A percentile compares a stretch with the other conserved stretches of the same genome.
phyloP scores from a whole-genome alignment of 1,140 invertebrate species.

The Conopomorpha cramerella region DNA sequence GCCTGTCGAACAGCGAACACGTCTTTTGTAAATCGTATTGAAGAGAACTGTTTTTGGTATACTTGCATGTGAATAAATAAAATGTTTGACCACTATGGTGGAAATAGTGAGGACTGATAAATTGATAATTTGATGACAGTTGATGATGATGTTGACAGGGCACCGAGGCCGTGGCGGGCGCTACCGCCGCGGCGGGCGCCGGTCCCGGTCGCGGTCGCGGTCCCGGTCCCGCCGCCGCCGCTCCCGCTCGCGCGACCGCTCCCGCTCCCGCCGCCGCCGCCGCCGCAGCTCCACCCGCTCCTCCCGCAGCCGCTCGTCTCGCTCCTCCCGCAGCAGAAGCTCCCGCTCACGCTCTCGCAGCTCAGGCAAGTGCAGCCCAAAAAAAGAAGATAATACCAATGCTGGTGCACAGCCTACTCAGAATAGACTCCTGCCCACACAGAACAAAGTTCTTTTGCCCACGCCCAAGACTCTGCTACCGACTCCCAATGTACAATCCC shows the following conservation, averaged over 20 bases:
- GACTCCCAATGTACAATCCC: slow-evolving; percentile 36
- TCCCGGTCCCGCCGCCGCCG: slow-evolving; percentile 26
- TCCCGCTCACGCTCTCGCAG: slow-evolving; percentile 48
- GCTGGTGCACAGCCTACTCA: slow-evolving; percentile 26
- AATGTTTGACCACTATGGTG: no score
- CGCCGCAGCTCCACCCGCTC: slow-evolving; percentile 43
- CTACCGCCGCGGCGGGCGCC: slow-evolving; percentile 35
- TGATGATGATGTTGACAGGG: slow-evolving; percentile 16
- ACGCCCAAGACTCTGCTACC: slow-evolving; percentile 44
- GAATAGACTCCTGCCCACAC: no score
- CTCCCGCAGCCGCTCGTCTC: slow-evolving; percentile 42
- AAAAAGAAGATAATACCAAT: no score
- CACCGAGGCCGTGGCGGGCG: slow-evolving; percentile 49
- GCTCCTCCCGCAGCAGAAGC: slow-evolving; percentile 33
- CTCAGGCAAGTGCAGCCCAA: slow-evolving; percentile 60
- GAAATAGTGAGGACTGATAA: no score
- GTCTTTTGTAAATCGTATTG: no score
- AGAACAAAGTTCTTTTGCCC: slow-evolving; percentile 35
- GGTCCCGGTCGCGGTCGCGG: slow-evolving; percentile 37
- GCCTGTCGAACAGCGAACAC: no score
- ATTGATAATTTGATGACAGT: not conserved
- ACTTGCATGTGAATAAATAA: no score
- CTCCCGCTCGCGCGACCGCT: slow-evolving; percentile 32
- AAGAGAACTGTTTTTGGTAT: no score
- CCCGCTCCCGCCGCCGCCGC: slow-evolving; percentile 41